Percentiles rank a stretch among this genome's conserved stretches.
These are phyloP conservation scores for Turritopsis dohrnii DNA, from an alignment of 30 jellyfish, hydroid and myxozoan species.

Conservation along the genomic window DNA sequence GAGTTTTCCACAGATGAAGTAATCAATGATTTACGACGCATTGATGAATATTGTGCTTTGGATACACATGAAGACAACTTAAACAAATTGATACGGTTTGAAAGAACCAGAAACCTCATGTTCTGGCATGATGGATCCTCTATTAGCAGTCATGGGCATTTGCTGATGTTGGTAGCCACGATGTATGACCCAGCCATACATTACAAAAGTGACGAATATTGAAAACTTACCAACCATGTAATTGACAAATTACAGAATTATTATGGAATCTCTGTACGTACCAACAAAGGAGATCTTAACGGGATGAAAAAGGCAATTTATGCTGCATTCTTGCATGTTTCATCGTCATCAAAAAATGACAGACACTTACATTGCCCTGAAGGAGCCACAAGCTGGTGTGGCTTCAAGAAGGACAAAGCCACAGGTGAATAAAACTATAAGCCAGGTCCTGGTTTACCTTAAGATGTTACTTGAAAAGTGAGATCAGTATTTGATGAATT, in stretches of 20 bases:
- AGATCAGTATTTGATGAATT: conserved; percentile 29
- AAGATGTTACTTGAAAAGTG: conserved; percentile 11
- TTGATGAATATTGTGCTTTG: no score
- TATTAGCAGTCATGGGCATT: no score
- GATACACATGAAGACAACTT: no score
- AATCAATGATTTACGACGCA: no score
- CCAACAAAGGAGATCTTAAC: conserved; percentile 12
- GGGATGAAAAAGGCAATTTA: conserved; percentile 16
- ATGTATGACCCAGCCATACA: no score
- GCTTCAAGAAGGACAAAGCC: conserved; percentile 36
- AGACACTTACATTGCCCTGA: conserved; percentile 39
- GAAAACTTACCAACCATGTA: conserved; percentile 21
- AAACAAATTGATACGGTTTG: no score
- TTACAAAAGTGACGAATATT: no score
- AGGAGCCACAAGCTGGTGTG: conserved; percentile 47
- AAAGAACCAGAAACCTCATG: no score
- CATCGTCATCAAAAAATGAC: conserved; percentile 30
- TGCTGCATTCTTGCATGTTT: conserved; percentile 38
- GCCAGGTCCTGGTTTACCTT: conserved; percentile 33
- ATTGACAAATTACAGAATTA: conserved; percentile 45
- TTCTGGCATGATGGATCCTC: no score
- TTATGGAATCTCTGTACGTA: conserved; percentile 36
- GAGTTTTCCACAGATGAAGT: no score
- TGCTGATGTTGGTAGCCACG: no score
- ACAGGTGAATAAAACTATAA: conserved; percentile 18